A percentile compares a stretch with the other conserved stretches of the same genome.
phyloP scores from a whole-genome alignment of 2,888 invertebrate genomes.

The Dicranocentrus wangi region DNA sequence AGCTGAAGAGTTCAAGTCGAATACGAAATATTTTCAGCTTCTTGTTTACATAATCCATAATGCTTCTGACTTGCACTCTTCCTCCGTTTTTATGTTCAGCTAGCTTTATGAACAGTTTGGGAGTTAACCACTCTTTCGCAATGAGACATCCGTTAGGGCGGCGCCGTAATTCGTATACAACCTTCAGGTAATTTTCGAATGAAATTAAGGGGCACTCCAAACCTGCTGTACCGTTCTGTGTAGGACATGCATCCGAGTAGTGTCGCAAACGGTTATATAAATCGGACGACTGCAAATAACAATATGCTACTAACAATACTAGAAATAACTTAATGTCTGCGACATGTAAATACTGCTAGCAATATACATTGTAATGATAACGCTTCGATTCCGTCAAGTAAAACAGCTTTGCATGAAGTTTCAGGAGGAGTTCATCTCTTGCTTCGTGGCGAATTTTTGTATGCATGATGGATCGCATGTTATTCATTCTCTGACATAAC shows the following conservation, averaged over 20 bases:
- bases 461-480: background rate
- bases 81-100: background rate
- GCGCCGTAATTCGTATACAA: background rate
- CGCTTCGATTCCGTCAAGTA: too few species aligned
- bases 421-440: background rate
- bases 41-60: slow-evolving; percentile 20
- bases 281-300: background rate
- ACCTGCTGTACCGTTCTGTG: background rate
- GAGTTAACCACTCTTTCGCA: slow-evolving; percentile 13
- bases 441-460: background rate
- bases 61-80: background rate
- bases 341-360: too few species aligned
- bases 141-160: background rate
- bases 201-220: background rate
- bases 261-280: background rate
- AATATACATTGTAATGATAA: too few species aligned
- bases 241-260: background rate
- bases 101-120: slow-evolving; percentile 20
- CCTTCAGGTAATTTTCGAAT: slow-evolving; percentile 12
- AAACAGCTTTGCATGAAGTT: too few species aligned
- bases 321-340: too few species aligned
- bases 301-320: background rate
- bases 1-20: slow-evolving; percentile 16
- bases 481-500: background rate
- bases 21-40: background rate